These are phyloP conservation scores for Oligia strigilis DNA, from an alignment of 2,888 invertebrate species.

Conservation along the genomic window DNA sequence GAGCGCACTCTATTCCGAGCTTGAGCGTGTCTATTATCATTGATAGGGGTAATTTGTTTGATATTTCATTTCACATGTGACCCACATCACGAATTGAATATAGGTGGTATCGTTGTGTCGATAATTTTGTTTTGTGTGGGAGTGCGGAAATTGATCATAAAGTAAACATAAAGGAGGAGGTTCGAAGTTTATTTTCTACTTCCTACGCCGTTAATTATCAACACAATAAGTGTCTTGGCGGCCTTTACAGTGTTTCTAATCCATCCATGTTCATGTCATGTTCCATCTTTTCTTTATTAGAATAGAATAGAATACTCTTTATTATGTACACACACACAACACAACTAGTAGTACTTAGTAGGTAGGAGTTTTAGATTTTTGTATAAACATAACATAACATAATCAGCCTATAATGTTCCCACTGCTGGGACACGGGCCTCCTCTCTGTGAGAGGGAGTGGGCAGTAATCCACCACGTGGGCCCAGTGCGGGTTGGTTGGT, in stretches of 20 bases:
- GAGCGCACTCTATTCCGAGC: constrained; percentile 66
- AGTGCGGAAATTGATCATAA: constrained; percentile 41
- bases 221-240: not conserved
- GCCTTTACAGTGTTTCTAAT: not conserved
- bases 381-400: not conserved
- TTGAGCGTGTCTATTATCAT: constrained; percentile 74
- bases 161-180: constrained; percentile 17
- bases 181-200: constrained; percentile 7
- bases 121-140: constrained; percentile 49
- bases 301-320: too few relatives aligned
- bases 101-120: constrained; percentile 49
- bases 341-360: not conserved
- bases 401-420: too few relatives aligned
- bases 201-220: constrained; percentile 19
- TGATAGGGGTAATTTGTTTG: constrained; percentile 75
- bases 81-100: constrained; percentile 66
- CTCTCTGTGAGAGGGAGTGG: too few relatives aligned
- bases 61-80: constrained; percentile 73
- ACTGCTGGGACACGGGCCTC: too few relatives aligned
- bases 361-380: not conserved
- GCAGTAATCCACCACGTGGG: too few relatives aligned
- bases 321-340: too few relatives aligned
- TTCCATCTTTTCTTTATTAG: not conserved
- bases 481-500: too few relatives aligned
- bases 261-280: too few relatives aligned